Conservation (phyloP, 2,888 invertebrate genomes). For the Lacanobia oleracea region DNA sequence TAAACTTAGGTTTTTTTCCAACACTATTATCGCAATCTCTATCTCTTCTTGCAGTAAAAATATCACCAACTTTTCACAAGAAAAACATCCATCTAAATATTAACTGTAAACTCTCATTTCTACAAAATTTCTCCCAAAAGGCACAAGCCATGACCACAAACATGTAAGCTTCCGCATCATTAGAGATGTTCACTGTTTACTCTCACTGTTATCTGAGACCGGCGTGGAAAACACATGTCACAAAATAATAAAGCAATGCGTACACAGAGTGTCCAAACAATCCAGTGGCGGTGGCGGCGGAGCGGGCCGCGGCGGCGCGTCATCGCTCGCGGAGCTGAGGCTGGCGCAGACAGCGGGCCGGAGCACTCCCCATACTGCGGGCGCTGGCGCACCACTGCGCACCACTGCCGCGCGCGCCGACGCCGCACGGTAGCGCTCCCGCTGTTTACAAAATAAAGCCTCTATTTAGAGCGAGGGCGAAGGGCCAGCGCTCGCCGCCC, state of each 20-base stretch:
- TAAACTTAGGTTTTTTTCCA: neutral
- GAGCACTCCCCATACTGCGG: conserved; percentile 87
- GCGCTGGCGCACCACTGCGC: conserved; percentile 78
- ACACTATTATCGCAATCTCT: neutral
- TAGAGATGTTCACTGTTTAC: conserved; percentile 48
- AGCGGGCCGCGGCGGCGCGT: conserved; percentile 69
- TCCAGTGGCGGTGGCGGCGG: conserved; percentile 74
- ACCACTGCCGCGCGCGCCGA: conserved; percentile 64
- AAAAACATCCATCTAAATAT: conserved; percentile 16
- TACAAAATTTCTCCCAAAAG: conserved; percentile 18
- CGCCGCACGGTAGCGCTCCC: conserved; percentile 83
- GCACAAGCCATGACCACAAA: conserved; percentile 22
- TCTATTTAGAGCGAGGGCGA: conserved; percentile 89
- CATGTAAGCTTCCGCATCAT: conserved; percentile 35
- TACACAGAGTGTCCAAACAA: conserved; percentile 87
- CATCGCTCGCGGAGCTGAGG: conserved; percentile 68
- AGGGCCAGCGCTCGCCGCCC: conserved; percentile 87
- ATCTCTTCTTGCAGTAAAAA: neutral
- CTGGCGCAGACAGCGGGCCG: conserved; percentile 68
- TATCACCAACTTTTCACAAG: conserved; percentile 1
- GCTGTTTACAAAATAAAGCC: conserved; percentile 90
- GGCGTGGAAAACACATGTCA: conserved; percentile 57
- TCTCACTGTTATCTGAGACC: conserved; percentile 56
- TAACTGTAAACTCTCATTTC: conserved; percentile 4
- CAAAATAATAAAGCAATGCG: conserved; percentile 78